A percentile compares a stretch with the other conserved stretches of the same genome.
phyloP scores from a whole-genome alignment of 2,797 vertebrate genomes.

The Echeneis naucrates region DNA sequence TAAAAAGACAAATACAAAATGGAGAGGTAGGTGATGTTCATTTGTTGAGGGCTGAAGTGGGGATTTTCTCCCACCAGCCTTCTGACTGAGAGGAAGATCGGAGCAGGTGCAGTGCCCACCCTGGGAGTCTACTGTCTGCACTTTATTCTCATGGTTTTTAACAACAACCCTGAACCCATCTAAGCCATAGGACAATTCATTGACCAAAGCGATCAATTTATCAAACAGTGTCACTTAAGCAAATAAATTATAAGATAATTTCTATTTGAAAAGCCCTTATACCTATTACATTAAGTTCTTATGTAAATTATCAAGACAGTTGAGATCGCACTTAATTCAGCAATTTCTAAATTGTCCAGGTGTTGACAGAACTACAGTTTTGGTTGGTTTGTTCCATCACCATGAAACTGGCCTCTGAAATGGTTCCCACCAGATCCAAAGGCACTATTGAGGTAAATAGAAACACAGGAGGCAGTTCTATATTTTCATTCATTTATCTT shows the following conservation, averaged over 20 bases:
- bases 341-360: constrained; percentile 4
- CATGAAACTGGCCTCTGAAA: constrained; percentile 63
- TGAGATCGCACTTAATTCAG: background rate
- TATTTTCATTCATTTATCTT: no score
- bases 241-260: background rate
- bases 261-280: background rate
- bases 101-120: constrained; percentile 73
- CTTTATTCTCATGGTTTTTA: constrained; percentile 76
- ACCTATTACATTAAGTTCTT: background rate
- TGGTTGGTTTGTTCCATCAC: constrained; percentile 76
- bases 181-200: constrained; percentile 63
- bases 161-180: constrained; percentile 75
- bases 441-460: constrained; percentile 75
- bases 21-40: constrained; percentile 70
- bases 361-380: constrained; percentile 50
- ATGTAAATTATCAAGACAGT: background rate
- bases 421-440: constrained; percentile 71
- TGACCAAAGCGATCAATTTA: constrained; percentile 68
- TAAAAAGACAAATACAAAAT: constrained; percentile 51
- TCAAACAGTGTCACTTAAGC: no score
- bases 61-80: constrained; percentile 36
- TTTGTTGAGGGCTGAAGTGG: constrained; percentile 72
- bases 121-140: constrained; percentile 80
- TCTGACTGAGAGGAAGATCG: constrained; percentile 49
- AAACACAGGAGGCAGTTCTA: background rate